Evolutionary conservation across 2,797 vertebrate genomes (phyloP).

Genomic region (Uromys caudimaculatus): DNA sequence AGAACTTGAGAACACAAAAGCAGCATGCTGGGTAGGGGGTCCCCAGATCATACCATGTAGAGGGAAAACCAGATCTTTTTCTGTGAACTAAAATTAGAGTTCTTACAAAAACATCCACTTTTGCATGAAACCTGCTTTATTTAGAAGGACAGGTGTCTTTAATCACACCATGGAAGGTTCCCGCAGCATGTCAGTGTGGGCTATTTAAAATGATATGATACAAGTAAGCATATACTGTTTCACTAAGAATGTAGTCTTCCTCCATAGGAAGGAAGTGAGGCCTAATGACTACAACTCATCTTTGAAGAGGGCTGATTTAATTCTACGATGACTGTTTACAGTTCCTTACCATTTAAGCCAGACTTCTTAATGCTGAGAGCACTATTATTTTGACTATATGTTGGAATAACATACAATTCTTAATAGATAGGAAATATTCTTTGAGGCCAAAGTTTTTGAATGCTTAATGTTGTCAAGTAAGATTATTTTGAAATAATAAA

Average conservation of each 20-base stretch:
- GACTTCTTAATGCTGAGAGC: neutral
- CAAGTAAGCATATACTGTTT: neutral
- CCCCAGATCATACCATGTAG: neutral
- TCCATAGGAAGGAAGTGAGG: neutral
- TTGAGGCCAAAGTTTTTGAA: neutral
- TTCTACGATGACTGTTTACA: neutral
- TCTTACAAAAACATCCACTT: neutral
- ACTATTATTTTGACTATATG: neutral
- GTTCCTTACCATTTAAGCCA: neutral
- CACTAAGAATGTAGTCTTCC: neutral
- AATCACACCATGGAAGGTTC: neutral
- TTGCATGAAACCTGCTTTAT: neutral
- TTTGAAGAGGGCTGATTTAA: neutral
- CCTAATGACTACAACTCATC: neutral
- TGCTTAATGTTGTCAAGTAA: constrained; percentile 6
- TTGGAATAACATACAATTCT: neutral
- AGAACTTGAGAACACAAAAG: neutral
- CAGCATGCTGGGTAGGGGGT: neutral
- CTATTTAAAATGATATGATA: neutral
- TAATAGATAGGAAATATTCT: neutral
- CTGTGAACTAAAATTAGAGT: neutral
- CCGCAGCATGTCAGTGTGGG: neutral
- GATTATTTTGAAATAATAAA: neutral
- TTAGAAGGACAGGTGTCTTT: neutral
- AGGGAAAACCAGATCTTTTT: neutral